These are phyloP conservation scores for Papilio machaon DNA, from an alignment of 1,140 invertebrate genomes.

Conservation along the genomic window DNA sequence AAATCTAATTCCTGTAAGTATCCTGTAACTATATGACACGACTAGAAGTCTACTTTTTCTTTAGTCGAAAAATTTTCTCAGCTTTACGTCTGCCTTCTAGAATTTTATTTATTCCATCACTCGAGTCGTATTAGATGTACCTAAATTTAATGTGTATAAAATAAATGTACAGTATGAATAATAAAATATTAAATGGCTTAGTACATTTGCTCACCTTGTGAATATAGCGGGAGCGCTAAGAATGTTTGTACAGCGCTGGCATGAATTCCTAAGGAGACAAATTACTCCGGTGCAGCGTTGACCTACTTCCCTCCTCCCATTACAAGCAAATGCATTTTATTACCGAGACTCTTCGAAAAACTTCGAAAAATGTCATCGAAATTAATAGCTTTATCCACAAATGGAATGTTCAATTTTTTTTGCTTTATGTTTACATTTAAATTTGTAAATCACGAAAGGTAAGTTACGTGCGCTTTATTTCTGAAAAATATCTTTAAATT, in stretches of 20 bases:
- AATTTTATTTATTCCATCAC: too few species aligned
- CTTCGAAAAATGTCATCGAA: conserved; percentile 38
- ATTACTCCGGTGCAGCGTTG: conserved; percentile 28
- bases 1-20: too few species aligned
- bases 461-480: background rate
- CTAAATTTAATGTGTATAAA: background rate
- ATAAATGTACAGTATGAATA: background rate
- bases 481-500: background rate
- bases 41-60: too few species aligned
- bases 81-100: too few species aligned
- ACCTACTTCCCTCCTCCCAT: conserved; percentile 17
- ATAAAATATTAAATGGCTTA: conserved; percentile 7
- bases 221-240: conserved; percentile 17
- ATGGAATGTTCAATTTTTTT: conserved; percentile 59
- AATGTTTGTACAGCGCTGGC: conserved; percentile 25
- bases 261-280: conserved; percentile 35
- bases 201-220: conserved; percentile 31
- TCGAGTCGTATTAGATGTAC: too few species aligned
- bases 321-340: conserved; percentile 12
- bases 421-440: background rate
- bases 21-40: too few species aligned
- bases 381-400: conserved; percentile 39
- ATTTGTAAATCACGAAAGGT: background rate
- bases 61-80: too few species aligned
- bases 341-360: conserved; percentile 40